Evolutionary conservation across 2,113 vertebrate genomes (phyloP).

Genomic region (Notarius quadriscutis): DNA sequence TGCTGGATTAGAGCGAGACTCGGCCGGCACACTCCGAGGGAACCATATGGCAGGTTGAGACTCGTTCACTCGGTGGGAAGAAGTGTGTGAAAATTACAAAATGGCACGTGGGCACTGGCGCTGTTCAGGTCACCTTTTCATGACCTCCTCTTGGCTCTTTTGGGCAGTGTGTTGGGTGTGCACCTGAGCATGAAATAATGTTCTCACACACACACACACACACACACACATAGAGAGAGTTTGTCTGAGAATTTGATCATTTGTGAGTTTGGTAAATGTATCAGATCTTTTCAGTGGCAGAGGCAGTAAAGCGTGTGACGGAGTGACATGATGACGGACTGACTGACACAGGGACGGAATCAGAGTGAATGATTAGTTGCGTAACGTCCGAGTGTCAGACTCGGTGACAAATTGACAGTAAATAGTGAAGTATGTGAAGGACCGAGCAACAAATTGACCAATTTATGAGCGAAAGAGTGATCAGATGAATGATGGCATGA

Average conservation of each 20-base stretch:
- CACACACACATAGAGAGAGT: background rate
- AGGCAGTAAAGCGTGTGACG: background rate
- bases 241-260: background rate
- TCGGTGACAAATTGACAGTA: background rate
- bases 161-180: background rate
- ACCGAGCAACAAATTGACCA: background rate
- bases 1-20: slow-evolving; percentile 3
- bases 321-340: background rate
- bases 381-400: background rate
- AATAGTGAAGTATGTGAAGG: background rate
- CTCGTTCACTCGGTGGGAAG: slow-evolving; percentile 4
- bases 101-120: background rate
- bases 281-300: background rate
- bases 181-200: slow-evolving; percentile 8
- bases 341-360: background rate
- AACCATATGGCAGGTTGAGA: slow-evolving; percentile 32
- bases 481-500: background rate
- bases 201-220: background rate
- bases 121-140: slow-evolving; percentile 15
- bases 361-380: background rate
- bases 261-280: background rate
- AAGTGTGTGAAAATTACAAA: slow-evolving; percentile 16
- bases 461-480: background rate
- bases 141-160: background rate
- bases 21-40: background rate